phyloP scores from a whole-genome alignment of 2,888 invertebrate species.

The Caradrina kadenii region DNA sequence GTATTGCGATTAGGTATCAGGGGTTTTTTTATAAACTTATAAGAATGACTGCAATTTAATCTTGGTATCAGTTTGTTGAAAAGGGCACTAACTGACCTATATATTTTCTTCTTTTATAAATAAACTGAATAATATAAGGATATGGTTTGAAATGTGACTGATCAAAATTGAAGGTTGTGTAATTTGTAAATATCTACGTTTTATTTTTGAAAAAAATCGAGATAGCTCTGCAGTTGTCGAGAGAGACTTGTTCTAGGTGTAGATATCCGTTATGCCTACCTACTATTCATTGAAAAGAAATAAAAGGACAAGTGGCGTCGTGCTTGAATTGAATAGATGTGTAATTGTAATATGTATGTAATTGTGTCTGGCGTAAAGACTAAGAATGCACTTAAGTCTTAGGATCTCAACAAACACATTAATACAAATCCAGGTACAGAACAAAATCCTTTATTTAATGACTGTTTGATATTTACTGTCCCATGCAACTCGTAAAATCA shows the following conservation, averaged over 20 bases:
- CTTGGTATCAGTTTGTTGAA: no score
- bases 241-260: no score
- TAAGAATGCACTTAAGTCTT: slow-evolving; percentile 33
- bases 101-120: no score
- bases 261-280: no score
- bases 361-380: slow-evolving; percentile 19
- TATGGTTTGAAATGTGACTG: no score
- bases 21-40: no score
- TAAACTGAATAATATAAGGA: no score
- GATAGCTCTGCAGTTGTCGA: background rate
- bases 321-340: slow-evolving; percentile 9
- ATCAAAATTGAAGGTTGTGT: background rate
- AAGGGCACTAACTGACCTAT: no score
- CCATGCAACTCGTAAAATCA: slow-evolving; percentile 34
- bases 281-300: slow-evolving; percentile 19
- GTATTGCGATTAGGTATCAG: no score
- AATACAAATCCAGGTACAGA: background rate
- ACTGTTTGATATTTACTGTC: slow-evolving; percentile 19
- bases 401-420: background rate
- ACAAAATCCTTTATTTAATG: slow-evolving; percentile 7
- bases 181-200: background rate
- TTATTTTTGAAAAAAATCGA: no score
- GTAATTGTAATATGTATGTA: slow-evolving; percentile 26
- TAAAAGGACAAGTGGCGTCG: background rate
- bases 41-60: no score